These are phyloP conservation scores for Tridacna crocea DNA, from an alignment of 2,888 invertebrate species.

Conservation along the genomic window DNA sequence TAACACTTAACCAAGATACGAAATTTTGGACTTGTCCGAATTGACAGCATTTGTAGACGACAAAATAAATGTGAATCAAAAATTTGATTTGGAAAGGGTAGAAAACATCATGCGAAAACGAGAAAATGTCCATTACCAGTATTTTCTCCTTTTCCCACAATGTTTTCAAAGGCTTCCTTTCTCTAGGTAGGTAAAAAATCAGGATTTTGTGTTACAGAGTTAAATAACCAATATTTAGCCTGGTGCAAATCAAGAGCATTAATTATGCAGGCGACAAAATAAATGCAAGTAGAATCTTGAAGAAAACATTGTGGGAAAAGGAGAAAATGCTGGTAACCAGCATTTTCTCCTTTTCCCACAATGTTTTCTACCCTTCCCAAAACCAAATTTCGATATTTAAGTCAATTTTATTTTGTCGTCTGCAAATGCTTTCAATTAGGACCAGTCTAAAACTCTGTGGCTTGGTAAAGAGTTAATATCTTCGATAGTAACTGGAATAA, in stretches of 20 bases:
- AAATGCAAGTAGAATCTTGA: too few relatives aligned
- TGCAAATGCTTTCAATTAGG: too few relatives aligned
- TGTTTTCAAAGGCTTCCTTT: background rate
- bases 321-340: background rate
- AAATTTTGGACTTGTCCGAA: background rate
- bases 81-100: background rate
- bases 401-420: too few relatives aligned
- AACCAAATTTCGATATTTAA: too few relatives aligned
- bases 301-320: background rate
- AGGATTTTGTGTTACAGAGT: background rate
- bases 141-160: background rate
- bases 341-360: background rate
- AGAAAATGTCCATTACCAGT: background rate
- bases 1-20: background rate
- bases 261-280: too few relatives aligned
- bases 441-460: too few relatives aligned
- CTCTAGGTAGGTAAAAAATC: too few relatives aligned
- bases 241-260: too few relatives aligned
- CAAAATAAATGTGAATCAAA: background rate
- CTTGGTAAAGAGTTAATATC: too few relatives aligned
- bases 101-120: background rate
- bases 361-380: too few relatives aligned
- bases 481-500: too few relatives aligned
- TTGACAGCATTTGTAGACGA: background rate
- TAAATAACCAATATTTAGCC: too few relatives aligned